Evolutionary conservation across 2,113 vertebrate genomes (phyloP), one percentile per base, ranked within the genome.

Genomic region (Lucifuga dentata): DNA sequence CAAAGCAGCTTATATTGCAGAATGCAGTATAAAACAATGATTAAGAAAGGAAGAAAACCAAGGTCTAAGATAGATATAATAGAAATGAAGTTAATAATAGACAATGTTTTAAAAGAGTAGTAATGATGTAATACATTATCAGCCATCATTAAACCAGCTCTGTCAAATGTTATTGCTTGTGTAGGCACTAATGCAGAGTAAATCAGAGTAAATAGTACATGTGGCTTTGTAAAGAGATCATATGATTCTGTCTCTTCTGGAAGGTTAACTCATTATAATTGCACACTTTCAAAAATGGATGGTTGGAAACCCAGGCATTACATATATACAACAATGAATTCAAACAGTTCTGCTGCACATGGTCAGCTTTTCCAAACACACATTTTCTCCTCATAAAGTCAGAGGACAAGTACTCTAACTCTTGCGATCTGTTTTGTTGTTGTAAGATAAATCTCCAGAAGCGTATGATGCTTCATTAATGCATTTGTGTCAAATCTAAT

Each of bases 161-260:
- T 48, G 38, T 21, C 19, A 15, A 46, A 29, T 21, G 29, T 41
- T 23, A 20, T 24, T 33, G 2, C 45, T 32, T 52, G 35, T 24
- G 33, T 61, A 33, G 39, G 61, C 44, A 36, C n/a, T 71, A 50
- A 57, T n/a, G 58, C 63, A 67, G 46, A 36, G 46, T 21, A 55
- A 44, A 46, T 23, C 58, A 62, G 55, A 63, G 44, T 44, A 41
- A 73, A 57, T 70, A n/a, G n/a, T n/a, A n/a, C 49, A 53, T 64
- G 68, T 64, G 41, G 44, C 72, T 86, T 52, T 16, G 43, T 86
- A 80, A 85, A 58, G 55, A 78, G 76, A 68, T 69, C 63, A 73
- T 58, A 53, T 56, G 45, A 60, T 75, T 59, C 44, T 43, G 33
- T 67, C 70, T 73, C 12, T 32, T 74, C 73, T 68, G 36, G 20